phyloP scores from a whole-genome alignment of 2,113 vertebrate species.

The Vidua chalybeata region DNA sequence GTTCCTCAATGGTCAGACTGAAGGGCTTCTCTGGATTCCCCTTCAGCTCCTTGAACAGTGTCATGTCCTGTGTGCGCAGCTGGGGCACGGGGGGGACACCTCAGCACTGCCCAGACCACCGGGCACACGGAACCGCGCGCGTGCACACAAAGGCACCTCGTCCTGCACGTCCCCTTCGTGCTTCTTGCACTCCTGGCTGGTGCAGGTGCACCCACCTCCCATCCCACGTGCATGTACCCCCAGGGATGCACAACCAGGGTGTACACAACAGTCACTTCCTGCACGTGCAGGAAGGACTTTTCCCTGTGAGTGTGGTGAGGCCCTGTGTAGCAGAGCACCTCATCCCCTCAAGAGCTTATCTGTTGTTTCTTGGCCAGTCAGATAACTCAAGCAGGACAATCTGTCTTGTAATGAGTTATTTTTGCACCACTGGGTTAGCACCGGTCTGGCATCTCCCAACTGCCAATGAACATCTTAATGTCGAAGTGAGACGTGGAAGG shows the following conservation, averaged over 20 bases:
- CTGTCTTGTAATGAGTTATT: background rate
- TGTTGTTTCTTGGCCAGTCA: background rate
- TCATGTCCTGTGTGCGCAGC: conserved; percentile 14
- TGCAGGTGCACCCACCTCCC: background rate
- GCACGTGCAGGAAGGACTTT: background rate
- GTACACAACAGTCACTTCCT: background rate
- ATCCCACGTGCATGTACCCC: fast-evolving
- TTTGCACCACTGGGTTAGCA: background rate
- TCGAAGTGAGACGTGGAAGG: fast-evolving
- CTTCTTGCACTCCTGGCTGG: background rate
- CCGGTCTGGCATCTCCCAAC: background rate
- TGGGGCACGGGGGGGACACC: background rate
- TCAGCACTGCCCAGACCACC: background rate
- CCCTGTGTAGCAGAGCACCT: background rate
- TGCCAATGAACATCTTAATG: background rate
- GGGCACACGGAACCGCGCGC: fast-evolving
- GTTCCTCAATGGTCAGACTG: background rate
- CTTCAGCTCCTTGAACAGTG: background rate
- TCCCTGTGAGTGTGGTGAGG: background rate
- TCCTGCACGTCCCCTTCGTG: background rate
- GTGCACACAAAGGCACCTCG: background rate
- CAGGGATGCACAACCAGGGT: background rate
- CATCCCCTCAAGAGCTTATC: background rate
- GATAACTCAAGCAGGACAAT: background rate
- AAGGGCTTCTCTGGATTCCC: background rate